Base-by-base conservation (phyloP, 2,797 vertebrate genomes). In the Pseudochromis fuscus region DNA sequence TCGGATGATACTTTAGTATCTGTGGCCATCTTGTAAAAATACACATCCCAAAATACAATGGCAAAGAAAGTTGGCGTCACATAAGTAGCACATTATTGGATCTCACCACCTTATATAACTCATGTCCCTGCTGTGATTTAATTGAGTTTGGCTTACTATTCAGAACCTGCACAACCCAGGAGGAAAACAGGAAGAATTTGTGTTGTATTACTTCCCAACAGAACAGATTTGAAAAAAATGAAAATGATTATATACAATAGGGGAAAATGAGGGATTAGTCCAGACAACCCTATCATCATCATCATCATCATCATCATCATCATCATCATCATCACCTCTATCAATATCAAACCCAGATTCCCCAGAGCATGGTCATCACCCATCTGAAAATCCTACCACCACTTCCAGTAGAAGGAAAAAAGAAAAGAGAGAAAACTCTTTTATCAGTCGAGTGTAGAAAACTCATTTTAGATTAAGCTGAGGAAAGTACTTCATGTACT, bases 331-430 rank as follows among this genome's bases (percentile, higher is more conserved):
- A 49, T 35, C 45, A 25, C 51, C 12, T 50, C 72, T 37, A 59
- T 60, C 4, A 51, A 46, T 68, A 64, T 52, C 5, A 45, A 69
- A 35, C 38, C 19, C 19, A 30, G 13, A 25, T 71, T 46, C 31
- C 27, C 9, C 35, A n/a, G 40, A 12, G 4, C 66, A 35, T 12
- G 40, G 72, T 66, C 52, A 67, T 31, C 38, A 76, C 58, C 44
- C 61, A 15, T 58, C 37, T 62, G 4, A 12, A 61, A 61, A 65
- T 33, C 16, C 35, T 9, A 11, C 46, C 28, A 3, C 0, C 28
- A 4, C 1, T 27, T 3, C 5, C 2, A 27, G 21, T 9, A 31
- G 25, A 68, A 69, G 18, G 8, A 52, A n/a, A 35, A 44, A 53
- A 40, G 38, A 40, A 3, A 46, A 13, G 18, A 16, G 19, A 25